Evolutionary conservation across 2,797 vertebrate genomes (phyloP).

Genomic region (Adrianichthys oophorus): DNA sequence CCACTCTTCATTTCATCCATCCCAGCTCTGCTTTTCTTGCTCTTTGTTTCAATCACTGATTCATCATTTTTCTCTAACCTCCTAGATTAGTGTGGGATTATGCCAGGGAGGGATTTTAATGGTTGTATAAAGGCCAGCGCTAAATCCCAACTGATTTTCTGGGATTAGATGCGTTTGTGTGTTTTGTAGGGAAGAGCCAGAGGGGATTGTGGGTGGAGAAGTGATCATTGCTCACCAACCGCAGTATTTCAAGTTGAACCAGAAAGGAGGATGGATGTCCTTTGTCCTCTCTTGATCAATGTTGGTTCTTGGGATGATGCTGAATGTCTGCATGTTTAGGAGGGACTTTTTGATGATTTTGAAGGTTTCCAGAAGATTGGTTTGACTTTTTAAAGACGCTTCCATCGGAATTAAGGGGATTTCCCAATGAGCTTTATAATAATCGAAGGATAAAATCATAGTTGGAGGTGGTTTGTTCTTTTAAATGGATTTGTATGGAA

Average conservation of each 20-base stretch:
- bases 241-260: conserved; percentile 13
- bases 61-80: conserved; percentile 50
- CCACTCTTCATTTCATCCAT: conserved; percentile 12
- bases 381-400: too few species aligned
- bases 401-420: too few species aligned
- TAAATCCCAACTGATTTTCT: conserved; percentile 73
- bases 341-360: conserved; percentile 11
- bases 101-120: conserved; percentile 57
- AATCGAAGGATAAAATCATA: too few species aligned
- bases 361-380: background rate
- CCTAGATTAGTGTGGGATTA: conserved; percentile 78
- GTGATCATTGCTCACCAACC: conserved; percentile 23
- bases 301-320: conserved; percentile 15
- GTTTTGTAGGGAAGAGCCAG: conserved; percentile 39
- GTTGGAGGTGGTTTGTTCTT: too few species aligned
- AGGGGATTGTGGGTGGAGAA: conserved; percentile 30
- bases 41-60: conserved; percentile 21
- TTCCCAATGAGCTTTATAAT: too few species aligned
- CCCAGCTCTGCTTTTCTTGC: background rate
- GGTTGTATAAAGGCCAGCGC: conserved; percentile 81
- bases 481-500: too few species aligned
- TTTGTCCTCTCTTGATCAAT: conserved; percentile 8
- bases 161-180: conserved; percentile 73
- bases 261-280: conserved; percentile 18
- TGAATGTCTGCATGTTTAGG: conserved; percentile 38